Evolutionary conservation across 2,113 vertebrate genomes (phyloP), one percentile per base, ranked within the genome.

Genomic region (Calidris pygmaea): DNA sequence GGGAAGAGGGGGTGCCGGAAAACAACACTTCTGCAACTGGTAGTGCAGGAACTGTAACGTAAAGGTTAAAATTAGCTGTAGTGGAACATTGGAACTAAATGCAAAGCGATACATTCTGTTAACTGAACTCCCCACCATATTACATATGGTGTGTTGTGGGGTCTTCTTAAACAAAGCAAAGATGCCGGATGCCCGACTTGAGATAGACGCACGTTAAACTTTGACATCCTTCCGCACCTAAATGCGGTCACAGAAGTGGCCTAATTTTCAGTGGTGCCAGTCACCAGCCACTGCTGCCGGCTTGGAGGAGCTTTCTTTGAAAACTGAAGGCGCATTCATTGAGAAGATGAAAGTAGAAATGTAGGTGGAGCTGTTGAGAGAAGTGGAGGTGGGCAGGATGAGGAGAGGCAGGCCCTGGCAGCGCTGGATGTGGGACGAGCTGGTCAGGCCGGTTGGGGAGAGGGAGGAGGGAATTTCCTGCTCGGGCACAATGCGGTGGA

Each of bases 401-500:
- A 87, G 94, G 93, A 78, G 92, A 86, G 96, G 90, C 91, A 96
- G 96, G 92, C 92, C 96, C 90, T 16, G n/a, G 92, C 94, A 94
- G 89, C 34, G 79, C 79, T 94, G 94, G 86, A 20, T 94, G 48
- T 93, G 95, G 94, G 94, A 77, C 17, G 77, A 97, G 95, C 94
- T 87, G 86, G 97, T 94, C 10, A 1, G 91, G 97, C 97, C 79
- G 86, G 97, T 96, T 94, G 37, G 71, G 91, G 92, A 93, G 94
- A 77, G 76, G 60, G 32, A 67, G 94, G 92, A 97, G 96, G 95
- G 97, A 97, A 95, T 97, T 97, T 97, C 96, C 96, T 96, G 95
- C 95, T 96, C 30, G 34, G 94, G 96, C 73, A 88, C 88, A 94
- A 82, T 60, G 70, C 27, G 96, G 96, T 94, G 92, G 97, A 94